Evolutionary conservation across 2,797 vertebrate species (phyloP), one percentile per base, ranked within the genome.

Genomic region (Phalloptychus januarius): DNA sequence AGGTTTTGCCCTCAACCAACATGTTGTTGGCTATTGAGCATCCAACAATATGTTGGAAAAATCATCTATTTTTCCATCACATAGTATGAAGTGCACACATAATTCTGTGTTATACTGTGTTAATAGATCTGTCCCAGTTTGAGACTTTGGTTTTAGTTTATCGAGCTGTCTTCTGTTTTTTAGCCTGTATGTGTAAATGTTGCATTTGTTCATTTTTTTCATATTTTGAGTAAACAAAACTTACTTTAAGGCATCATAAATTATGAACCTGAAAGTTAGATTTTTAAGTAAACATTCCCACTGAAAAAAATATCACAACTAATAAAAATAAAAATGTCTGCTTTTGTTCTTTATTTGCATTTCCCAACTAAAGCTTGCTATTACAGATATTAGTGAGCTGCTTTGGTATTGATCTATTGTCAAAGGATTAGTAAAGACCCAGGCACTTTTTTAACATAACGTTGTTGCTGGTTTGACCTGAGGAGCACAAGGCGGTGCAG

Each of bases 401-500:
- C 28, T 33, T 28, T 65, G 61, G 2, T 38, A 8, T 38, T 38
- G 36, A 20, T 38, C 5, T 42, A n/a, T 18, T n/a, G 25, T 42
- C 5, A 12, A 69, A 11, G 20, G 10, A 23, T 67, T 40, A 40
- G 36, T 38, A 40, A 69, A n/a, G 40, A 33, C 16, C 25, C 48
- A 28, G 5, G 38, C 38, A 20, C 23, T 42, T 23, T 54, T 28
- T 42, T 1, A 25, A 10, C 25, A 16, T 7, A 23, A 33, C 7
- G 4, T 42, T 40, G 20, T n/a, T 52, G 44, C 2, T 50, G 7
- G 7, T 71, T 77, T 87, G 31, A 98, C 97, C 97, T 95, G 96
- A 95, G 65, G 94, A 95, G 82, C 96, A 97, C 94, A 97, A 97
- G 18, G 91, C 94, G 12, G 90, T 88, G 28, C 92, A 96, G 0